Evolutionary conservation across 2,113 vertebrate species (phyloP), one percentile per base, ranked within the genome.

Genomic region (Pimephales promelas): DNA sequence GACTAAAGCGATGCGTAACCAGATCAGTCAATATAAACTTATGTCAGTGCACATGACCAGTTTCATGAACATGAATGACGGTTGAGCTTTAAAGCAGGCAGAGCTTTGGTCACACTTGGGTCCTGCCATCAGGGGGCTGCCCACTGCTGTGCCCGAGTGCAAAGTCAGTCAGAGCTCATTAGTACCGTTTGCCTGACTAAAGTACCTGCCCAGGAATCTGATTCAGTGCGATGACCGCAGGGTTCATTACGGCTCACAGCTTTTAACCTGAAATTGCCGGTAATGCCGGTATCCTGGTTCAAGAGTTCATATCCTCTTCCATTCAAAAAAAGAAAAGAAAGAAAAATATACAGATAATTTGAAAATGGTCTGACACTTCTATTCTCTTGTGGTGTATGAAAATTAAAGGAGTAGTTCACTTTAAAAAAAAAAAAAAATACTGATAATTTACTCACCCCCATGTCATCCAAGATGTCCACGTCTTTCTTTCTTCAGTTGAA

Each of bases 251-350:
- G 89, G 88, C 77, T 92, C 90, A 89, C 47, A 62, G 89, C 82
- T 18, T 73, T 85, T 87, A 77, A 77, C 89, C 82, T 59, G 28
- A 77, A 91, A 90, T 83, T 85, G 86, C 79, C 84, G 76, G 73
- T 83, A 90, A 82, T 85, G 86, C 79, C 84, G 76, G 73, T 83
- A 93, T 94, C 92, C 92, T 90, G 93, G 92, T 89, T 79, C 64
- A 79, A 64, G n/a, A 28, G 40, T 47, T 64, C 77, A 79, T 49
- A 64, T 64, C 77, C 77, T 64, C 59, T 20, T 79, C 8, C 57
- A 20, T 79, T 79, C 4, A 11, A 68, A 68, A 66, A 66, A 31
- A 16, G 0, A 2, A 52, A 10, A n/a, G 10, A 66, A 49, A 16
- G 16, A 16, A 26, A 22, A 40, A 8, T 8, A 36, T 10, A 3